Evolutionary conservation across 2,113 vertebrate species (phyloP).

Genomic region (Corythoichthys haematopterus): DNA sequence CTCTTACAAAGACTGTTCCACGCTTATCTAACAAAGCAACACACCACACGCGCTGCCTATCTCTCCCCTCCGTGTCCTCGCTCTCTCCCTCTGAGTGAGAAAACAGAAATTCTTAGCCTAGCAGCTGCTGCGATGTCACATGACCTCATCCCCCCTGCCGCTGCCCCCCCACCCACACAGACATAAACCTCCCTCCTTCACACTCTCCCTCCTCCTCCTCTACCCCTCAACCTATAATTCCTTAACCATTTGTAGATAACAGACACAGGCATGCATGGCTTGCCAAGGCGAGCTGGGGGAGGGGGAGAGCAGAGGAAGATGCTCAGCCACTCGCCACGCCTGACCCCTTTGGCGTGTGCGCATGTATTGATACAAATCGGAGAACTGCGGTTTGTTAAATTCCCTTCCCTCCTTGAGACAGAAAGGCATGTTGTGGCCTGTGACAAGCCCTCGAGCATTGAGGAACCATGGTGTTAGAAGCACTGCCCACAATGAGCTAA

Average conservation of each 20-base stretch:
- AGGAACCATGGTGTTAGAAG: conserved; percentile 25
- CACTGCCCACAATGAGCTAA: conserved; percentile 17
- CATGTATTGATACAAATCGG: conserved; percentile 11
- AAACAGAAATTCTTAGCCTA: conserved; percentile 75
- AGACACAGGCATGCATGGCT: conserved; percentile 58
- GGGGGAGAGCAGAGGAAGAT: conserved; percentile 32
- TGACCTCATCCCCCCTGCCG: conserved; percentile 34
- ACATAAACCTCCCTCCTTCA: conserved; percentile 12
- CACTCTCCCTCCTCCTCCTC: conserved; percentile 39
- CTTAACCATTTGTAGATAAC: conserved; percentile 70
- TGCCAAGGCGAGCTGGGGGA: conserved; percentile 48
- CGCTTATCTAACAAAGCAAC: conserved; percentile 79
- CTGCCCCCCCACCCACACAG: neutral
- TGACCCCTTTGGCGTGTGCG: conserved; percentile 56
- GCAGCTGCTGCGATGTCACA: conserved; percentile 73
- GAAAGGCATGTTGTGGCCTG: conserved; percentile 61
- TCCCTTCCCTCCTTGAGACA: conserved; percentile 28
- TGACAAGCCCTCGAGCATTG: conserved; percentile 30
- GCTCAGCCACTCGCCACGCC: conserved; percentile 57
- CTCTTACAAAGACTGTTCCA: conserved; percentile 63
- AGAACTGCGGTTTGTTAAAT: conserved; percentile 24
- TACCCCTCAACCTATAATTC: conserved; percentile 67
- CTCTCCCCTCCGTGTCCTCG: conserved; percentile 52
- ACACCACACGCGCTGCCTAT: conserved; percentile 64
- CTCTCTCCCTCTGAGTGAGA: conserved; percentile 57